Base-by-base conservation (phyloP, 2,113 vertebrate species). In the Ornithorhynchus anatinus region DNA sequence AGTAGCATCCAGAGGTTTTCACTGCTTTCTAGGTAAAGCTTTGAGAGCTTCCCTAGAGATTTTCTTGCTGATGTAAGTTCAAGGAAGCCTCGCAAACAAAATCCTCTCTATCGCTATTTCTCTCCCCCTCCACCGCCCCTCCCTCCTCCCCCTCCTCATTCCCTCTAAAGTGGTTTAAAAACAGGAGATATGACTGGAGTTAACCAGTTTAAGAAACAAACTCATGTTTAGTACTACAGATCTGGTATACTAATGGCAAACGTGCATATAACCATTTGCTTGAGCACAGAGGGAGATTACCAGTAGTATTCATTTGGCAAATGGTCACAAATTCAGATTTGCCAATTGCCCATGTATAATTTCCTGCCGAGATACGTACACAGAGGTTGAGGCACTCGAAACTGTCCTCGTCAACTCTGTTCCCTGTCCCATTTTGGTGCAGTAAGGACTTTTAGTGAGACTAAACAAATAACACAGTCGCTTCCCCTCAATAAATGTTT, bases 71-170 rank as follows among this genome's bases (percentile, higher is more conserved):
- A 68, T 60, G 29, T 38, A 38, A n/a, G 36, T 82, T 80, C 38
- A 23, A 13, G 20, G 44, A 48, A 59, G 64, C 27, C 45, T 44
- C 19, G 25, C 53, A 16, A 25, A 20, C 54, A 29, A 47, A 33
- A 9, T 64, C 53, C 59, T 66, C 25, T 58, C 9, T 29, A 72
- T 3, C 47, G 50, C 33, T 37, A 36, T 25, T 6, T 69, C 62
- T 78, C 52, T 52, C 61, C 31, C 6, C 20, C 36, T 39, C 32
- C 68, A 59, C 72, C 77, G 37, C 69, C 3, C 38, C n/a, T 74
- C 79, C 67, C 39, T 64, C 17, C 59, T 27, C 44, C 60, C 58
- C 38, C 27, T 15, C 74, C 81, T 17, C 40, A 20, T 72, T 75
- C 74, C 22, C 38, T 59, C 35, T 44, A 17, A 5, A 22, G 3